These are phyloP conservation scores for Meleagris gallopavo DNA, from an alignment of 2,113 vertebrate genomes.

Conservation along the genomic window DNA sequence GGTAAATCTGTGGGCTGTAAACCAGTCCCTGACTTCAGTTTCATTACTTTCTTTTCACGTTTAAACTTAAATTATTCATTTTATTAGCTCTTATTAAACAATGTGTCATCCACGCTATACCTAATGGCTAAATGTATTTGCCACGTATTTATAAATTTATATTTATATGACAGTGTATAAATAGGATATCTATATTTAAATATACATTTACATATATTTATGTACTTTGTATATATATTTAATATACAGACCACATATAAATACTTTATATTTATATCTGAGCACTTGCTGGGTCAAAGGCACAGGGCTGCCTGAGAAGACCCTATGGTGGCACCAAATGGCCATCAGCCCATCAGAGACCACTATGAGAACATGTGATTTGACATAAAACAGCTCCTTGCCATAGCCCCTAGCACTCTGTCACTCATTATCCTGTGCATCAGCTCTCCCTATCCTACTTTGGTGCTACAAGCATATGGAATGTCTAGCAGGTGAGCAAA, in stretches of 20 bases:
- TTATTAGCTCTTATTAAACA: not conserved
- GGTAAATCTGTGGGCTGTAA: not conserved
- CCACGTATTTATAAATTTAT: not conserved
- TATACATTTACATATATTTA: not conserved
- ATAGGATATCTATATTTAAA: not conserved
- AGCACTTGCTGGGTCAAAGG: not conserved
- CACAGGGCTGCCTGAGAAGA: not conserved
- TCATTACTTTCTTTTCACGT: not conserved
- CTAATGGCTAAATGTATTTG: not conserved
- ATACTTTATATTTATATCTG: not conserved
- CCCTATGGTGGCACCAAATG: rapidly evolving
- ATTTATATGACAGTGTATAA: not conserved
- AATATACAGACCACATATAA: not conserved
- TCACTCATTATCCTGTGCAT: not conserved
- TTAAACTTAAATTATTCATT: not conserved
- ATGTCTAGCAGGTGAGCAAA: not conserved
- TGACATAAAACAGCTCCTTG: not conserved
- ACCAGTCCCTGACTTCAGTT: not conserved
- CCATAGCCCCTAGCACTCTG: not conserved
- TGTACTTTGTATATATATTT: not conserved
- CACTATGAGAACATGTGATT: not conserved
- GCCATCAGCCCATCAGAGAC: not conserved
- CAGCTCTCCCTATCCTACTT: not conserved
- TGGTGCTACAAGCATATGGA: not conserved
- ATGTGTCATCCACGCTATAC: not conserved